A percentile compares a stretch with the other conserved stretches of the same genome.
phyloP scores from a whole-genome alignment of 1,140 invertebrate species.

The Drosophila parvula region DNA sequence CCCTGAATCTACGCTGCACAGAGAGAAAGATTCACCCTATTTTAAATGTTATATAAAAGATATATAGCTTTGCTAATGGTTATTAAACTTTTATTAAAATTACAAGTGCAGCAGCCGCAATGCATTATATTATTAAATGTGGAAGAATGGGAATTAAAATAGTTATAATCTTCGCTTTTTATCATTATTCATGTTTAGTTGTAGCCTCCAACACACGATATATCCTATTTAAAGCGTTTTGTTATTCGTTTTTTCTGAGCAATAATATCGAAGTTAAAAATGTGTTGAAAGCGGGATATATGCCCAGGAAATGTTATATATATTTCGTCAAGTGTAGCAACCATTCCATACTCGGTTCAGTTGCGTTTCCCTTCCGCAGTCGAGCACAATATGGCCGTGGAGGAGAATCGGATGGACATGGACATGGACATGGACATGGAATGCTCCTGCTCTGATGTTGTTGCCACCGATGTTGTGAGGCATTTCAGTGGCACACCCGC shows the following conservation, averaged over 20 bases:
- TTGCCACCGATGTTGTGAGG: conserved; percentile 46
- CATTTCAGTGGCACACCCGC: conserved; percentile 46
- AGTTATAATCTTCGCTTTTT: no score
- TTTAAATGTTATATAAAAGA: no score
- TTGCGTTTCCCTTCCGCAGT: conserved; percentile 11
- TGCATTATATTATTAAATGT: no score
- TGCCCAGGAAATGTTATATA: no score
- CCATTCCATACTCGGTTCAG: conserved; percentile 8
- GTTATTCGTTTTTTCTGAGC: not conserved
- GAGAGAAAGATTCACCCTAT: not conserved
- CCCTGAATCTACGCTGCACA: conserved; percentile 14
- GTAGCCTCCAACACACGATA: not conserved
- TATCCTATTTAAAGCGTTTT: not conserved
- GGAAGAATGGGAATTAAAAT: no score
- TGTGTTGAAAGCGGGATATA: no score
- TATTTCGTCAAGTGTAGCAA: conserved; percentile 1
- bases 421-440: conserved; percentile 41
- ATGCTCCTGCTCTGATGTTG: conserved; percentile 13
- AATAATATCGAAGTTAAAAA: not conserved
- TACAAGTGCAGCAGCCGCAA: no score
- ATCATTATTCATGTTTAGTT: not conserved
- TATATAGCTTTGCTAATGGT: no score
- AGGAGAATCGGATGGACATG: conserved; percentile 53
- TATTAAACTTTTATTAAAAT: no score
- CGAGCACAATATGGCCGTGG: conserved; percentile 43